These are phyloP conservation scores for Notospermus geniculatus DNA, from an alignment of 1,140 invertebrate species.

Conservation along the genomic window DNA sequence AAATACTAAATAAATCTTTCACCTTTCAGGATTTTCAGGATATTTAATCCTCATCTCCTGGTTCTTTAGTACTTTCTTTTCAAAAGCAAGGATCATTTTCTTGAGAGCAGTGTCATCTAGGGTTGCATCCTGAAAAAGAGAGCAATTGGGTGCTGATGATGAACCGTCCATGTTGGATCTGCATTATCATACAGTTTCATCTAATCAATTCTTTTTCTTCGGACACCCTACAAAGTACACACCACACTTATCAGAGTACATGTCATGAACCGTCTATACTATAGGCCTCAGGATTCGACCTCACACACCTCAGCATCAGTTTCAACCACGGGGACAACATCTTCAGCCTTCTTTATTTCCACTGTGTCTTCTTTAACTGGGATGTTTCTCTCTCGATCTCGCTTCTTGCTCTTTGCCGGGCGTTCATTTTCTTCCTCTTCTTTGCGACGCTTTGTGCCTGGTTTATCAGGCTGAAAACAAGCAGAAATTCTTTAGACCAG, in stretches of 20 bases:
- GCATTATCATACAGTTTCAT: too few relatives aligned
- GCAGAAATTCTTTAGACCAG: too few relatives aligned
- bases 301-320: conserved; percentile 73
- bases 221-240: too few relatives aligned
- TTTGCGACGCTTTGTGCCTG: conserved; percentile 27
- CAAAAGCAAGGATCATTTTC: conserved; percentile 83
- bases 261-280: too few relatives aligned
- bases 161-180: too few relatives aligned
- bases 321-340: conserved; percentile 80
- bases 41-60: conserved; percentile 99
- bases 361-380: neutral
- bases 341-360: conserved; percentile 66
- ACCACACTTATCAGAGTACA: too few relatives aligned
- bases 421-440: conserved; percentile 67
- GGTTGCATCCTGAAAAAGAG: neutral
- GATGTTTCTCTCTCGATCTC: conserved; percentile 7
- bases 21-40: conserved; percentile 93
- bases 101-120: conserved; percentile 86
- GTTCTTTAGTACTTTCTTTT: conserved; percentile 91
- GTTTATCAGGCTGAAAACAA: conserved; percentile 33
- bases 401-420: conserved; percentile 54
- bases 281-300: too few relatives aligned
- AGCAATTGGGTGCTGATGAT: too few relatives aligned
- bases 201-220: too few relatives aligned
- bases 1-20: too few relatives aligned